Percentiles rank a stretch among this genome's conserved stretches.
Evolutionary conservation across 1,140 invertebrate genomes (phyloP).

Genomic region (Procambarus virginalis): DNA sequence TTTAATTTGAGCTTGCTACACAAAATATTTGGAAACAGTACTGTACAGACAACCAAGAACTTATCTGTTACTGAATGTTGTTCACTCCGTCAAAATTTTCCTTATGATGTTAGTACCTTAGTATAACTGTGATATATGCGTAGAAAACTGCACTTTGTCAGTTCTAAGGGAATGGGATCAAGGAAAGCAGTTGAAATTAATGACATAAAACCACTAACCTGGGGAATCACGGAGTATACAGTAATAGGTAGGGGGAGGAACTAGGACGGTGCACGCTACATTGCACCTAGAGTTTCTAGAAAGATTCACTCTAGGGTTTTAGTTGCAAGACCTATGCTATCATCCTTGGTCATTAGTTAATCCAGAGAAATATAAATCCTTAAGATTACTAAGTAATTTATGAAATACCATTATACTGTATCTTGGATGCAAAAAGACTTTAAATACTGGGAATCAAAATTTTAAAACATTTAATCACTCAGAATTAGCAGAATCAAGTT

Average conservation of each 20-base stretch:
- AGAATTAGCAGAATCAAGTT: neutral
- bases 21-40: neutral
- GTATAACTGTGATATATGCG: neutral
- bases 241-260: neutral
- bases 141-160: neutral
- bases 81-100: conserved; percentile 3
- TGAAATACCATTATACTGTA: too few species aligned
- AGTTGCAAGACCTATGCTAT: neutral
- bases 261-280: neutral
- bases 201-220: conserved; percentile 39
- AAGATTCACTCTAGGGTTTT: neutral
- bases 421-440: too few species aligned
- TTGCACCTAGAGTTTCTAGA: neutral
- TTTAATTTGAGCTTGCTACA: neutral
- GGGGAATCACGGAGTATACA: conserved; percentile 28
- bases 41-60: neutral
- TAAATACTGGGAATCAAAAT: too few species aligned
- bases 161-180: neutral
- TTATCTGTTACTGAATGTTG: neutral
- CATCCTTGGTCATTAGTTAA: neutral
- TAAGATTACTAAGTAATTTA: neutral
- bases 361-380: neutral
- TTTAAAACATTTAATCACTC: neutral
- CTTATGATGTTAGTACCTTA: conserved; percentile 20
- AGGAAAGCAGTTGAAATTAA: conserved; percentile 17